Percentiles rank a stretch among this genome's conserved stretches.
Conservation (phyloP, 1,140 invertebrate genomes). For the Brachionus rotundiformis region DNA sequence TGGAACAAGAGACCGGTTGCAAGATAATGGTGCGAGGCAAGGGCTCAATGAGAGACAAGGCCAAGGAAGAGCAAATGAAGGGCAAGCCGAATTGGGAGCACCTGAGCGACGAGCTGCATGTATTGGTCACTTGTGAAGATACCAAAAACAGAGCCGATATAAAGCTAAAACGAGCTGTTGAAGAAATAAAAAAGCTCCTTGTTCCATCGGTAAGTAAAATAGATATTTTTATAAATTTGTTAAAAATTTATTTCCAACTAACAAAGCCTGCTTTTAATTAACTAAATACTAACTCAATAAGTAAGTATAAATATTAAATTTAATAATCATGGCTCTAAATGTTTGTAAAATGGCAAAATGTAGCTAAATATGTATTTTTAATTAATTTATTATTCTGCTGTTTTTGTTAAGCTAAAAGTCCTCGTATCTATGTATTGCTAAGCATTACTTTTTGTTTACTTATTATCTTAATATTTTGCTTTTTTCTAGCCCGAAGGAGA, state of each 20-base stretch:
- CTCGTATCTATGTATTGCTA: background rate
- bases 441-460: background rate
- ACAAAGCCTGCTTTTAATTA: background rate
- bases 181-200: constrained; percentile 95
- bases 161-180: constrained; percentile 88
- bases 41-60: constrained; percentile 99
- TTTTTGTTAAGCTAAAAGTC: background rate
- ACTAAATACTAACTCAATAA: background rate
- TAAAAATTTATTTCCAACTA: background rate
- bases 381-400: background rate
- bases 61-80: constrained; percentile 99
- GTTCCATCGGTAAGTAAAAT: constrained; percentile 66
- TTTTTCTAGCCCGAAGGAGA: constrained; percentile 86
- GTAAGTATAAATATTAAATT: background rate
- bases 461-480: background rate
- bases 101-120: constrained; percentile 95
- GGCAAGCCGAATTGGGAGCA: constrained; percentile 99
- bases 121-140: constrained; percentile 96
- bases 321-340: background rate
- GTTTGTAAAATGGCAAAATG: background rate
- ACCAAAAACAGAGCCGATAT: constrained; percentile 90
- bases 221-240: background rate
- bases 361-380: background rate
- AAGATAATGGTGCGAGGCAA: constrained; percentile 99
- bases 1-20: constrained; percentile 98